phyloP scores from a whole-genome alignment of 2,113 vertebrate species.

The Mustelus asterias region DNA sequence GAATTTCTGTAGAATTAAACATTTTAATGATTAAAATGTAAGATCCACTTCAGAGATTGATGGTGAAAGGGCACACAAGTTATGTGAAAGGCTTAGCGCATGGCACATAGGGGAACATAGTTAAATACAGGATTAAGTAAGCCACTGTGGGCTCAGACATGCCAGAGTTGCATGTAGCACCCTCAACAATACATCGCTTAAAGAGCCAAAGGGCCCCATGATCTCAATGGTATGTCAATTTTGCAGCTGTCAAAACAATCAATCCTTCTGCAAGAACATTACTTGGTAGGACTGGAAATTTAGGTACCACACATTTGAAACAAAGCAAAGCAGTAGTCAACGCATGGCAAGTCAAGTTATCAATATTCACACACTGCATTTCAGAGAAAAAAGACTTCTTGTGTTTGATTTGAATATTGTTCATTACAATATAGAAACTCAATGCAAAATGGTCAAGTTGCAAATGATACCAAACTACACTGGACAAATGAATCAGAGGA shows the following conservation, averaged over 20 bases:
- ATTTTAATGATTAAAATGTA: neutral
- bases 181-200: neutral
- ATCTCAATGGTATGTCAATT: no score
- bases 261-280: no score
- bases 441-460: neutral
- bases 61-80: neutral
- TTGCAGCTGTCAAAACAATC: no score
- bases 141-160: neutral
- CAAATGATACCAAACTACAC: neutral
- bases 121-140: neutral
- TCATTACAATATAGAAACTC: neutral
- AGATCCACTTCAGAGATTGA: neutral
- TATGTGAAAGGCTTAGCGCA: neutral
- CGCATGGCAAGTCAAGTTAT: no score
- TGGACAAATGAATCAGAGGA: neutral
- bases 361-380: no score
- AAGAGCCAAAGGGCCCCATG: neutral
- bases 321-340: neutral
- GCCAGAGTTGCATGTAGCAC: neutral
- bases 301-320: neutral
- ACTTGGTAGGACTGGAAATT: no score
- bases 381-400: no score
- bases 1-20: neutral
- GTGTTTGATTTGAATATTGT: neutral
- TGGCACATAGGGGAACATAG: neutral